phyloP scores from a whole-genome alignment of 2,888 invertebrate species.

The Cheilosia variabilis region DNA sequence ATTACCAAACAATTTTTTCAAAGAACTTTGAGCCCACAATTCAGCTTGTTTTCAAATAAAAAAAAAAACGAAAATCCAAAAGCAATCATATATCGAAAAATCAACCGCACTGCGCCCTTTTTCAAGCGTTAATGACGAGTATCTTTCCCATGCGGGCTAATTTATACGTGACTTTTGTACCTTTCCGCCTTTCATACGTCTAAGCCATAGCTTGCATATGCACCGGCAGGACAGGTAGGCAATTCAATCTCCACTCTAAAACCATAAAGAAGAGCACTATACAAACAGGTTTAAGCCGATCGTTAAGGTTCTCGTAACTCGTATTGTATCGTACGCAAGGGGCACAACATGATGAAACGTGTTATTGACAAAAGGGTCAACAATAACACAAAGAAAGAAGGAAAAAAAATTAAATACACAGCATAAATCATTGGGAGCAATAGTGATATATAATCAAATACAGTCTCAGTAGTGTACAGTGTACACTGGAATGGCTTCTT shows the following conservation, averaged over 20 bases:
- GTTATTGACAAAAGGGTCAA: conserved; percentile 45
- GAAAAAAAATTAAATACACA: conserved; percentile 7
- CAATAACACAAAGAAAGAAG: conserved; percentile 11
- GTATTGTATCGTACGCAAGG: conserved; percentile 2
- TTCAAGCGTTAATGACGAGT: conserved; percentile 20
- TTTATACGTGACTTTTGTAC: conserved; percentile 11
- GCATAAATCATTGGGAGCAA: conserved; percentile 43
- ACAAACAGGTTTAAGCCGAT: conserved; percentile 41
- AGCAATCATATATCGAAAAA: conserved; percentile 1
- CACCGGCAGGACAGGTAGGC: conserved; percentile 36
- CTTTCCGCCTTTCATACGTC: conserved; percentile 15
- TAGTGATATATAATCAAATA: conserved; percentile 47
- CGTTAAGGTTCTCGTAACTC: neutral
- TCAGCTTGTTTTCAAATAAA: too few relatives aligned
- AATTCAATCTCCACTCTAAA: conserved; percentile 1
- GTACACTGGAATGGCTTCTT: conserved; percentile 56
- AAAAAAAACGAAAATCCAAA: neutral
- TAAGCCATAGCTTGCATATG: neutral
- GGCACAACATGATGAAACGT: conserved; percentile 33
- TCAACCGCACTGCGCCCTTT: conserved; percentile 30
- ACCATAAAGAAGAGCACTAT: conserved; percentile 13
- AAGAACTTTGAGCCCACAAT: too few relatives aligned
- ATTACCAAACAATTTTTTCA: too few relatives aligned
- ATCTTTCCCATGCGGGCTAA: conserved; percentile 2
- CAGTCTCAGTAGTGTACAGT: conserved; percentile 24